Evolutionary conservation across 2,888 invertebrate species (phyloP).

Genomic region (Drosophila mimetica): DNA sequence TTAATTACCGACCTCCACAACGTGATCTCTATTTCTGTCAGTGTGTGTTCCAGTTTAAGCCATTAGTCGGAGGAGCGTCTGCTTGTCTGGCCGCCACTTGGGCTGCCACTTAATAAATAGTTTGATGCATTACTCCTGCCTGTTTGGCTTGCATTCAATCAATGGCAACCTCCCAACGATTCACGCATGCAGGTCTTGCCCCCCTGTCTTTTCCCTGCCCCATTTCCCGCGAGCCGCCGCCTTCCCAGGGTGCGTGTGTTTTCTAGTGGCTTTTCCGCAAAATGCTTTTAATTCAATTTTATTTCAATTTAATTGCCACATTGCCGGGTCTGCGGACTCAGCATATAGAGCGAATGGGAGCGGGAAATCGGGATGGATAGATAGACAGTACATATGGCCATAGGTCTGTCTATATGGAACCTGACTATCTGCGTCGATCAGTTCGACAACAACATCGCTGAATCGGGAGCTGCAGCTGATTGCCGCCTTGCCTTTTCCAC

Average conservation of each 20-base stretch:
- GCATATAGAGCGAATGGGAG: background rate
- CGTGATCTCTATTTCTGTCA: background rate
- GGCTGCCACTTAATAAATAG: slow-evolving; percentile 72
- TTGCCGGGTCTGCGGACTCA: slow-evolving; percentile 51
- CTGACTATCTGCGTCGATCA: slow-evolving; percentile 72
- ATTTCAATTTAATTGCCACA: slow-evolving; percentile 77
- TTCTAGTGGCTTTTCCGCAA: slow-evolving; percentile 73
- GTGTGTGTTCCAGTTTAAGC: slow-evolving; percentile 42
- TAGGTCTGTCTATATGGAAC: slow-evolving; percentile 21
- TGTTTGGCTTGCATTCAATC: slow-evolving; percentile 65
- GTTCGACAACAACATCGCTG: slow-evolving; percentile 48
- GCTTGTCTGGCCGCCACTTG: slow-evolving; percentile 61
- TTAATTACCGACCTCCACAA: no score
- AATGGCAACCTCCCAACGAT: slow-evolving; percentile 44
- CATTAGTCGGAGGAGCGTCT: slow-evolving; percentile 64
- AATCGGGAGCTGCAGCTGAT: slow-evolving; percentile 46
- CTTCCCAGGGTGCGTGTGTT: slow-evolving; percentile 30
- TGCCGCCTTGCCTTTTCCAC: slow-evolving; percentile 14
- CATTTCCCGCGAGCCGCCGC: background rate
- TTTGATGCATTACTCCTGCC: slow-evolving; percentile 67
- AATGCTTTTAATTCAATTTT: slow-evolving; percentile 80
- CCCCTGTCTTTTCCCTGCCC: background rate
- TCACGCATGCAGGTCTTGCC: slow-evolving; percentile 2
- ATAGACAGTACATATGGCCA: slow-evolving; percentile 25
- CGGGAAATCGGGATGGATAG: slow-evolving; percentile 21